Evolutionary conservation across 2,888 invertebrate genomes (phyloP), one percentile per base, ranked within the genome.

Genomic region (Melolontha melolontha): DNA sequence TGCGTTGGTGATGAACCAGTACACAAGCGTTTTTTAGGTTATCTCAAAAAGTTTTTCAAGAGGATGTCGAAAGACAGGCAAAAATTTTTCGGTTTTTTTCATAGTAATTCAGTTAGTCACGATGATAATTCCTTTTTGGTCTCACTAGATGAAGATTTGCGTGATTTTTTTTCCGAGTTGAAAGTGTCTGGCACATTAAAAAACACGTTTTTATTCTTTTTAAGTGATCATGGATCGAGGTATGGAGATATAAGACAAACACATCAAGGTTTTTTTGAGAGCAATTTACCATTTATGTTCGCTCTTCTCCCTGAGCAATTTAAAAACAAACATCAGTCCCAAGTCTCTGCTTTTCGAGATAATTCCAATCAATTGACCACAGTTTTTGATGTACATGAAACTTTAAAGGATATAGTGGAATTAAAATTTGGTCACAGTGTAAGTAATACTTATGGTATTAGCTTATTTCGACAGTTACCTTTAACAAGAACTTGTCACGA

Each of bases 151-250:
- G 84, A 86, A 0, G 83, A 86, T 41, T 89, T 91, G 74, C 78
- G 84, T 72, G 75, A 82, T 0, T 87, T 92, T 76, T 82, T 95
- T 63, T 79, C 82, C 70, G 81, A 84, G 67, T 79, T 91, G 59
- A 82, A 87, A 41, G 75, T 81, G 0, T 78, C 84, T 1, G 84
- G 85, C 1, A 83, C 87, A 66, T 82, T 93, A 64, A 87, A 92
- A 62, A 86, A 88, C 22, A 93, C 93, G 0, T 85, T 90, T 47
- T 75, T 92, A 11, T 85, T 95, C 63, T 78, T 87, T 41, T 85
- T 95, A 85, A 95, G 95, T 80, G 96, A 96, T 79, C 96, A 96
- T 77, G 96, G 96, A 0, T 89, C 95, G 68, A 85, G 96, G 69
- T 95, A 93, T 90, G 96, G 95, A 1, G 86, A 86, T 2, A 93